Base-by-base conservation (phyloP, 1,140 invertebrate genomes). In the Globodera ellingtonae region DNA sequence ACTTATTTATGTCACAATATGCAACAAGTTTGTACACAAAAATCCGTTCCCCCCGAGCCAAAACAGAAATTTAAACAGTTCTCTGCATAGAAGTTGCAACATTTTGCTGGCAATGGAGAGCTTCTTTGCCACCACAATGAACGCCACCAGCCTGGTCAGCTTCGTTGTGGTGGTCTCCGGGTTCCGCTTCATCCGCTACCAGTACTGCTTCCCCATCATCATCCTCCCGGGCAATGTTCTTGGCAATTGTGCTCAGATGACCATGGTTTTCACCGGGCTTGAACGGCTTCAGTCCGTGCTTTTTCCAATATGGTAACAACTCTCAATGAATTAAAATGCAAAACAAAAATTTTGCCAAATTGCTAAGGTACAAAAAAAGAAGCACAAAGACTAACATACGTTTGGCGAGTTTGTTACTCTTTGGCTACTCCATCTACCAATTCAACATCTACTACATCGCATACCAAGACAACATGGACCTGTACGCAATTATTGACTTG, bases 51-150 rank as follows among this genome's bases (percentile, higher is more conserved):
- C 35, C 1, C 1, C 35, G 35, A 35, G 35, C 1, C 3, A 15
- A 15, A 13, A 70, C 13, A 44, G 5, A 44, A 13, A 47, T 10
- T 70, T 18, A 44, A 13, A 35, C 7, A 70, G n/a, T 6, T 15
- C 21, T 47, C n/a, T 70, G 7, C 67, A 18, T 18, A 35, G 67
- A 9, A 70, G 24, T 15, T 70, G 67, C 67, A 70, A 70, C 67
- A 70, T 70, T 47, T 47, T 70, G 21, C 24, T 70, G 24, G 67
- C 67, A n/a, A 70, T 47, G 35, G 67, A 70, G n/a, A 70, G 67
- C 67, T n/a, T 10, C 4, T 47, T 70, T 10, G 67, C 24, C 67
- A 18, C 35, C 6, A 0, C 35, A 5, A 15, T 44, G 67, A 6
- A 70, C 67, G 9, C n/a, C n/a, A 18, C 21, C 24, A 46, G 1